Percentiles rank a stretch among this genome's conserved stretches.
These are phyloP conservation scores for Lutjanus campechanus DNA, from an alignment of 2,797 vertebrate species.

Conservation along the genomic window DNA sequence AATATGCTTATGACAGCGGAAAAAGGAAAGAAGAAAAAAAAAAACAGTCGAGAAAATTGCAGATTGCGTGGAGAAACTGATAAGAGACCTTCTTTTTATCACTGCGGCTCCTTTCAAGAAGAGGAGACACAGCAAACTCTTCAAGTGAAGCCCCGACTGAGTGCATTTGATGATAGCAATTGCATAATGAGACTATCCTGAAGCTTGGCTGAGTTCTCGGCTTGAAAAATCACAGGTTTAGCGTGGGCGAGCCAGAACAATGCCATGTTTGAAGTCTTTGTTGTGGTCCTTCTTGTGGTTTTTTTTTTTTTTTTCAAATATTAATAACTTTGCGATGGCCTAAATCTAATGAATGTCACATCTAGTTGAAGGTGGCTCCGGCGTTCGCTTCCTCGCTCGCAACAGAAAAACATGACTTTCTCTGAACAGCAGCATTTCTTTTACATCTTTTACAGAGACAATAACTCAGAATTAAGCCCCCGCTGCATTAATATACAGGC, in stretches of 20 bases:
- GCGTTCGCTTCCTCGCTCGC: conserved; percentile 3
- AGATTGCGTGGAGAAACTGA: conserved; percentile 46
- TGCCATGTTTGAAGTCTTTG: conserved; percentile 64
- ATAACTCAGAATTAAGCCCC: conserved; percentile 23
- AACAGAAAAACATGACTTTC: background rate
- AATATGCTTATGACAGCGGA: conserved; percentile 47
- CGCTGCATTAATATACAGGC: conserved; percentile 13
- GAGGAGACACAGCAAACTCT: conserved; percentile 65
- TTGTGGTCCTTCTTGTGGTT: conserved; percentile 42
- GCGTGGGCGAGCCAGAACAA: conserved; percentile 63
- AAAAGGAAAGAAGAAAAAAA: background rate
- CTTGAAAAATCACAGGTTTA: conserved; percentile 59
- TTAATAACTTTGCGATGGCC: conserved; percentile 58
- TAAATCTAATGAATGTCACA: conserved; percentile 58
- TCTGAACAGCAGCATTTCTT: background rate
- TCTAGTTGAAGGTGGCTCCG: conserved; percentile 20
- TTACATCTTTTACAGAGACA: conserved; percentile 22
- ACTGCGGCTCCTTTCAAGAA: conserved; percentile 56
- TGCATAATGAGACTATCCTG: conserved; percentile 67
- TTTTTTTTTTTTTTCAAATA: conserved; percentile 46
- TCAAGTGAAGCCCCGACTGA: conserved; percentile 54
- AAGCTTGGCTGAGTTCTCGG: conserved; percentile 52
- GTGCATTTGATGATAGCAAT: conserved; percentile 64
- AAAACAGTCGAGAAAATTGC: conserved; percentile 28
- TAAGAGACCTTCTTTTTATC: conserved; percentile 57